Evolutionary conservation across 2,113 vertebrate genomes (phyloP).

Genomic region (Gasterosteus nipponicus): DNA sequence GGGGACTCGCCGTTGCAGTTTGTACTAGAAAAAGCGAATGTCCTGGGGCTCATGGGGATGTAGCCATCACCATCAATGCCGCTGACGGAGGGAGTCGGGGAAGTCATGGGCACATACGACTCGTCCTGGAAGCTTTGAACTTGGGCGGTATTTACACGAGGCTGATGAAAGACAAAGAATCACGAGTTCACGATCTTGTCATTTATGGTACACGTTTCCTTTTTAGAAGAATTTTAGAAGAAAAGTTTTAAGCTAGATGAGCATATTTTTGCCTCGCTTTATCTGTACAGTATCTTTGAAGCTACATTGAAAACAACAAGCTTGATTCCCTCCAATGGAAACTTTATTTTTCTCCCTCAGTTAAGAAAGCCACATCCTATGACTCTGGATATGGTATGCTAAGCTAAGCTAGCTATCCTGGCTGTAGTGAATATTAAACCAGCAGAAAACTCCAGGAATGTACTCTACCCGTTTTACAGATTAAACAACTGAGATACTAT

Average conservation of each 20-base stretch:
- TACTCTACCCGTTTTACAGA: background rate
- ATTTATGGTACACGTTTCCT: background rate
- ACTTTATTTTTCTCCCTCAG: no score
- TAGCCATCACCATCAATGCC: slow-evolving; percentile 85
- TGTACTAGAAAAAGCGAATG: slow-evolving; percentile 67
- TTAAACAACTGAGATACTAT: background rate
- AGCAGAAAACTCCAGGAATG: background rate
- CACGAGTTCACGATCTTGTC: slow-evolving; percentile 2
- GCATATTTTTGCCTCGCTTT: background rate
- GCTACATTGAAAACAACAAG: background rate
- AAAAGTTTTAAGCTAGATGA: background rate
- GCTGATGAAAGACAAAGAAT: slow-evolving; percentile 71
- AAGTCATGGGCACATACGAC: slow-evolving; percentile 90
- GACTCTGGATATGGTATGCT: background rate
- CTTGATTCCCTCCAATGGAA: background rate
- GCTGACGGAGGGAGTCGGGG: slow-evolving; percentile 65
- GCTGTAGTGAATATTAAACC: background rate
- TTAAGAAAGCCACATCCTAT: background rate
- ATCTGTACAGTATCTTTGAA: background rate
- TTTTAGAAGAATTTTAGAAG: background rate
- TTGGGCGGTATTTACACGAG: slow-evolving; percentile 71
- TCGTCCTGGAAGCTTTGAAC: slow-evolving; percentile 80
- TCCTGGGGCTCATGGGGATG: slow-evolving; percentile 91
- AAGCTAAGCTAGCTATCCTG: background rate
- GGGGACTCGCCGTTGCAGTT: slow-evolving; percentile 76